Percentiles rank a stretch among this genome's conserved stretches.
These are phyloP conservation scores for Xestoiulus laeticollis DNA, from an alignment of 2,888 invertebrate genomes.

Conservation along the genomic window DNA sequence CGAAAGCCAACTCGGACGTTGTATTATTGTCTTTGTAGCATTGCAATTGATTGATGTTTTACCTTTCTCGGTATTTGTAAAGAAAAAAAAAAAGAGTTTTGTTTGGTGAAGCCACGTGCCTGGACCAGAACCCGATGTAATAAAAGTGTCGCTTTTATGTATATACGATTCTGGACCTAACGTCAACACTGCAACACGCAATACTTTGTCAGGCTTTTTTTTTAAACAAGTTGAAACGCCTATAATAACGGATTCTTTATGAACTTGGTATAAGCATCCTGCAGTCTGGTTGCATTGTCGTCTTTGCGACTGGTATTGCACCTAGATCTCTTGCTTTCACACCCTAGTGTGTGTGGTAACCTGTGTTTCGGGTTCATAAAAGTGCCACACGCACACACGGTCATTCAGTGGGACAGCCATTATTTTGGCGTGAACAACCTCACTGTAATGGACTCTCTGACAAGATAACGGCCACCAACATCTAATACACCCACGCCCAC, in stretches of 20 bases:
- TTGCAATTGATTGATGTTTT: not conserved
- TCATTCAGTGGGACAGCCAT: conserved; percentile 26
- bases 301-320: not conserved
- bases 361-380: conserved; percentile 6
- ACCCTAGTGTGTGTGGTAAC: conserved; percentile 26
- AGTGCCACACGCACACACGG: conserved; percentile 23
- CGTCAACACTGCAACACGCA: not conserved
- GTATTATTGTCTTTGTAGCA: conserved; percentile 23
- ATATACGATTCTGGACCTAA: not conserved
- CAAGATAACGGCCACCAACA: conserved; percentile 26
- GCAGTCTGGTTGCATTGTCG: conserved; percentile 26
- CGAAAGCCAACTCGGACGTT: not conserved
- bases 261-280: not conserved
- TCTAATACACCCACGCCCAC: conserved; percentile 26
- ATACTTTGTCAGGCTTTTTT: not conserved
- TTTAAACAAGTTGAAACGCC: conserved; percentile 1
- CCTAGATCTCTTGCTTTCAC: not conserved
- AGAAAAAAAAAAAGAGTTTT: not conserved
- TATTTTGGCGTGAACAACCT: conserved; percentile 26
- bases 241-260: conserved; percentile 26
- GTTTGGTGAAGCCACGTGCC: not conserved
- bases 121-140: not conserved
- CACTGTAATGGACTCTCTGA: conserved; percentile 26
- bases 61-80: not conserved
- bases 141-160: conserved; percentile 5